phyloP scores from a whole-genome alignment of 2,888 invertebrate genomes.

The Isotomurus palustris region DNA sequence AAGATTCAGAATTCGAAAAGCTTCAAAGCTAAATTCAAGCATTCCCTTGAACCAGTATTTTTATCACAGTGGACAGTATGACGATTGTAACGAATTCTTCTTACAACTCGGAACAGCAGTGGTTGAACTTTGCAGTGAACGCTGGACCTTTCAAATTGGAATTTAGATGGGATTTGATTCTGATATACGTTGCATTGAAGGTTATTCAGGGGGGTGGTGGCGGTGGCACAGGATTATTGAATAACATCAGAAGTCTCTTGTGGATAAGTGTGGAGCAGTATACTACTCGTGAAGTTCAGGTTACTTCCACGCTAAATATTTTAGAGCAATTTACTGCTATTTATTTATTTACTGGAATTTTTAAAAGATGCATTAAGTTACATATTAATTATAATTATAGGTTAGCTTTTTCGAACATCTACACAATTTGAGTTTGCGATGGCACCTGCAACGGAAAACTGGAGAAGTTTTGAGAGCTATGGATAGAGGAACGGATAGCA shows the following conservation, averaged over 20 bases:
- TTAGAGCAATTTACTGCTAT: neutral
- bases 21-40: no score
- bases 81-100: constrained; percentile 49
- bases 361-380: no score
- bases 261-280: constrained; percentile 97
- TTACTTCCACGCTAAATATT: neutral
- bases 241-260: constrained; percentile 82
- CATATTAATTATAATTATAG: constrained; percentile 50
- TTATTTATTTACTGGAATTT: no score
- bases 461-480: constrained; percentile 94
- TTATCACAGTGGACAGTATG: constrained; percentile 72
- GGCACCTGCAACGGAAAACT: constrained; percentile 93
- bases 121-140: constrained; percentile 20
- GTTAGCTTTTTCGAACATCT: constrained; percentile 80
- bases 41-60: neutral
- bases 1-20: constrained; percentile 49
- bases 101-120: constrained; percentile 7
- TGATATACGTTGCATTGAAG: constrained; percentile 80
- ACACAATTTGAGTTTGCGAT: constrained; percentile 82
- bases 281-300: constrained; percentile 41
- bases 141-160: constrained; percentile 51
- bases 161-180: constrained; percentile 85
- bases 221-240: constrained; percentile 85
- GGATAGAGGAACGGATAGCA: constrained; percentile 95
- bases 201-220: constrained; percentile 94